Conservation (phyloP, 2,113 vertebrate species). For the Pristiophorus japonicus region DNA sequence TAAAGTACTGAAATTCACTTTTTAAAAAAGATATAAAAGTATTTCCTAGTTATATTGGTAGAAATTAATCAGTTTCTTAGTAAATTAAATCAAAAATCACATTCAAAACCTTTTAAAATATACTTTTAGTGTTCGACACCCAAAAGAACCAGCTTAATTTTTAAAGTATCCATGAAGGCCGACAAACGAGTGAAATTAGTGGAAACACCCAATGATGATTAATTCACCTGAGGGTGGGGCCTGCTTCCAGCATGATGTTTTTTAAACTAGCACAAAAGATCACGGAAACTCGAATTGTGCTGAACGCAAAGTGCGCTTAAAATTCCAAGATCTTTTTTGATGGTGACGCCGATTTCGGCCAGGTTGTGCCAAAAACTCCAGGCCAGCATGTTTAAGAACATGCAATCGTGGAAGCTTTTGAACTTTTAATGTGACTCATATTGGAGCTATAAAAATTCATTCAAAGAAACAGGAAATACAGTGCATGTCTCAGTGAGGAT, state of each 20-base stretch:
- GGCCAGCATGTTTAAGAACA: too few relatives aligned
- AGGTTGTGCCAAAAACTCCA: too few relatives aligned
- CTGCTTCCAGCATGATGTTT: not conserved
- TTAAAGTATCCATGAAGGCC: not conserved
- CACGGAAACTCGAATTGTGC: not conserved
- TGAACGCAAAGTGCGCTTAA: not conserved
- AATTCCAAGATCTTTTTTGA: not conserved
- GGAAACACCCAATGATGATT: not conserved
- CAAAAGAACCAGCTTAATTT: not conserved
- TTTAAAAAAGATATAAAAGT: not conserved
- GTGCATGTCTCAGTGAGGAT: too few relatives aligned
- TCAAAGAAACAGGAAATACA: too few relatives aligned
- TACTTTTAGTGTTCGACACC: not conserved
- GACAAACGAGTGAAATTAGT: not conserved
- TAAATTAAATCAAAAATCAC: not conserved
- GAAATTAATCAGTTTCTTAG: not conserved
- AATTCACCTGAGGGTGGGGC: not conserved
- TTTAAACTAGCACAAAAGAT: not conserved
- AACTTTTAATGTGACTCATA: too few relatives aligned
- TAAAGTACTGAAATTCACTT: not conserved
- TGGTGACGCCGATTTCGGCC: not conserved
- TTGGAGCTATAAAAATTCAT: too few relatives aligned
- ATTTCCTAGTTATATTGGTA: not conserved
- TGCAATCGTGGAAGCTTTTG: too few relatives aligned
- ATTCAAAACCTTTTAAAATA: too few relatives aligned